Evolutionary conservation across 2,888 invertebrate genomes (phyloP).

Genomic region (Acleris sparsana): DNA sequence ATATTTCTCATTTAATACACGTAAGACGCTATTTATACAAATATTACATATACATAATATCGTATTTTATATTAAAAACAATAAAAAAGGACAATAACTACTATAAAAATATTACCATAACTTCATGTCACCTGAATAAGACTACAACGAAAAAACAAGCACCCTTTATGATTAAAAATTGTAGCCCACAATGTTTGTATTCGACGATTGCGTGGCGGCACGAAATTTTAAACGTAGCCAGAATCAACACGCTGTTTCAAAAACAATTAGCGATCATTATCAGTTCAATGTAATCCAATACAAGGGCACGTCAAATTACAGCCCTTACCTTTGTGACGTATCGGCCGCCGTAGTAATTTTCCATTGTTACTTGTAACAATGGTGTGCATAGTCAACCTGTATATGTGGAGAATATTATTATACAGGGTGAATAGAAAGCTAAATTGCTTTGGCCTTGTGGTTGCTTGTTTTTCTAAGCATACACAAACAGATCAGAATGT

Average conservation of each 20-base stretch:
- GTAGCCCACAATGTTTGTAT: neutral
- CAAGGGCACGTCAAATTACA: conserved; percentile 20
- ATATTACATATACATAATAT: too few relatives aligned
- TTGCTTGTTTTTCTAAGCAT: too few relatives aligned
- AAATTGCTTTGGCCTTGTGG: neutral
- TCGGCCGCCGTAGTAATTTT: conserved; percentile 1
- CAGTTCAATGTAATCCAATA: conserved; percentile 10
- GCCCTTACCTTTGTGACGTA: conserved; percentile 3
- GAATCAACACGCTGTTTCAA: conserved; percentile 16
- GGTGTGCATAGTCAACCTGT: neutral
- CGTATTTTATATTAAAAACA: too few relatives aligned
- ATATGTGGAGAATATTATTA: neutral
- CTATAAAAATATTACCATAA: too few relatives aligned
- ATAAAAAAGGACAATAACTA: too few relatives aligned
- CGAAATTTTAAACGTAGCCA: conserved; percentile 2
- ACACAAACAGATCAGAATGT: too few relatives aligned
- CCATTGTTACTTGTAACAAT: conserved; percentile 4
- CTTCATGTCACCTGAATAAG: neutral
- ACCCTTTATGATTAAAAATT: neutral
- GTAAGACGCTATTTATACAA: too few relatives aligned
- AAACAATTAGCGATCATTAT: conserved; percentile 22
- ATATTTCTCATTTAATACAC: too few relatives aligned
- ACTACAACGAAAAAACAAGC: neutral
- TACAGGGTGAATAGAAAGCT: neutral
- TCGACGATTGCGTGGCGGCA: neutral